These are phyloP conservation scores for Steinernema khuongi DNA, from an alignment of 1,140 invertebrate genomes.

Conservation along the genomic window DNA sequence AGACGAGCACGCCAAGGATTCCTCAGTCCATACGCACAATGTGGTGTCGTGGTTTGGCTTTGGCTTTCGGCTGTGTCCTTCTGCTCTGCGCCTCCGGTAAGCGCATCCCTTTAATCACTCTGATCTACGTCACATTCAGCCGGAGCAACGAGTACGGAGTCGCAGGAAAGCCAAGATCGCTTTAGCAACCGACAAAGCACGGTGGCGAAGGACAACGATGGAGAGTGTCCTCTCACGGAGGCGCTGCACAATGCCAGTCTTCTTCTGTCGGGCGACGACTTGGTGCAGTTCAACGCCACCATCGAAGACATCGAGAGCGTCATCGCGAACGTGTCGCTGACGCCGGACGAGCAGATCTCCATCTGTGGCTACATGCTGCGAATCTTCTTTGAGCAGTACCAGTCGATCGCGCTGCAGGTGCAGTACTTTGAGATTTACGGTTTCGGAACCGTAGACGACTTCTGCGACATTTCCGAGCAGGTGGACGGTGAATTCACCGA, in stretches of 20 bases:
- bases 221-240: neutral
- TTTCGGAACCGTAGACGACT: neutral
- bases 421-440: neutral
- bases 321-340: neutral
- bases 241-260: neutral
- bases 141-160: neutral
- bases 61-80: neutral
- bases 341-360: neutral
- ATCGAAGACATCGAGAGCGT: neutral
- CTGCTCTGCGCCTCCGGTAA: neutral
- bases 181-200: neutral
- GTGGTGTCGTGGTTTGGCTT: neutral
- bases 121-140: neutral
- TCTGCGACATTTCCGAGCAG: neutral
- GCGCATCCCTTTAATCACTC: neutral
- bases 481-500: neutral
- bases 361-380: neutral
- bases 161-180: neutral
- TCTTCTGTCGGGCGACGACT: neutral
- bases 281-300: neutral
- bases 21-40: too few species aligned
- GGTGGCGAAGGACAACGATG: neutral
- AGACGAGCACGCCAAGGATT: too few species aligned
- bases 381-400: neutral
- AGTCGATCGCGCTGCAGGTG: neutral